phyloP scores from a whole-genome alignment of 2,888 invertebrate genomes.

The Drosophila histrio region DNA sequence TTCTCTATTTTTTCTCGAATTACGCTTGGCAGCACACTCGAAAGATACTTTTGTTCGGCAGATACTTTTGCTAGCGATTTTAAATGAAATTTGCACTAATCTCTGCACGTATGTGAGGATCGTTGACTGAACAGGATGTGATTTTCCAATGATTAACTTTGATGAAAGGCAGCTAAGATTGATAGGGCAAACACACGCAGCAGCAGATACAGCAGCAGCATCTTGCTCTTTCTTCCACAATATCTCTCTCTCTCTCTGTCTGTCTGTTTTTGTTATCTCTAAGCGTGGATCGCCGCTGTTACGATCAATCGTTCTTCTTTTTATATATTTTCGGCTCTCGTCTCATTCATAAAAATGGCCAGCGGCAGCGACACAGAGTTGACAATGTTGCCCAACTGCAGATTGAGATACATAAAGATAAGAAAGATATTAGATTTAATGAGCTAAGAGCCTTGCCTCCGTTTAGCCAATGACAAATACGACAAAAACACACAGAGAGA shows the following conservation, averaged over 20 bases:
- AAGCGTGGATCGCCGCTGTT: slow-evolving; percentile 68
- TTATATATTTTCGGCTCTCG: not conserved
- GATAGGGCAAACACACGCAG: slow-evolving; percentile 44
- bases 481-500: not conserved
- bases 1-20: too few species aligned
- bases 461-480: slow-evolving; percentile 52
- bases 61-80: slow-evolving; percentile 1
- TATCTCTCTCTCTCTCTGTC: slow-evolving; percentile 9
- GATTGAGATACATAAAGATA: slow-evolving; percentile 73
- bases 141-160: slow-evolving; percentile 83
- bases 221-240: slow-evolving; percentile 4
- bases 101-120: slow-evolving; percentile 40
- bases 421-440: slow-evolving; percentile 74
- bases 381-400: slow-evolving; percentile 74
- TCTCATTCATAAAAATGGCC: slow-evolving; percentile 71
- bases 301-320: slow-evolving; percentile 20
- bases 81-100: slow-evolving; percentile 75
- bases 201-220: slow-evolving; percentile 1
- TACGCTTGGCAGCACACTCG: slow-evolving; percentile 52
- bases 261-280: slow-evolving; percentile 55
- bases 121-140: slow-evolving; percentile 76
- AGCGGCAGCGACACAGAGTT: slow-evolving; percentile 43
- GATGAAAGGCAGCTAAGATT: slow-evolving; percentile 63
- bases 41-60: slow-evolving; percentile 41
- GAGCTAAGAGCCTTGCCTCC: slow-evolving; percentile 56